Conservation (phyloP, 2,888 invertebrate species). For the Lepidocyrtinus sp. region DNA sequence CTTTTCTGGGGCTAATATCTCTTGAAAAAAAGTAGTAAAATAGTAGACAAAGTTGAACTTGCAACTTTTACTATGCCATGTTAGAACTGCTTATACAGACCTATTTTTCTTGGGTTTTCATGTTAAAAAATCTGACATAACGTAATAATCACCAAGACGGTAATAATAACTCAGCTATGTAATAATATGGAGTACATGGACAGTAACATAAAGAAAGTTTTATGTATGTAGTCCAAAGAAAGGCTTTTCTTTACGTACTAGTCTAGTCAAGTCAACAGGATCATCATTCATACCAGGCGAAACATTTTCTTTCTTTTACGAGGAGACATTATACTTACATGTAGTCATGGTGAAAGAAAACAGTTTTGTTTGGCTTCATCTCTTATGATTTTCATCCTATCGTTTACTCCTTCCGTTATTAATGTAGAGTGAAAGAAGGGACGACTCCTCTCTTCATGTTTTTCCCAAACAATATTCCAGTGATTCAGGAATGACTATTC, state of each 20-base stretch:
- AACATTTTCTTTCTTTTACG: too few species aligned
- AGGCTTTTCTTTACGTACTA: not conserved
- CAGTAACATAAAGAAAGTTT: not conserved
- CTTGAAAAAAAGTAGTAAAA: not conserved
- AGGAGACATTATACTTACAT: too few species aligned
- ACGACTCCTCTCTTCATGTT: not conserved
- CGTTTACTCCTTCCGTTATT: not conserved
- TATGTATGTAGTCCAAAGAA: not conserved
- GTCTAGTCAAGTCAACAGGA: not conserved
- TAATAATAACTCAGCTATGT: not conserved
- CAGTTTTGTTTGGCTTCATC: not conserved
- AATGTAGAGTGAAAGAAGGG: not conserved
- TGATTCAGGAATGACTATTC: too few species aligned
- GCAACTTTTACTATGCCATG: not conserved
- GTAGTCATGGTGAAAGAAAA: not conserved
- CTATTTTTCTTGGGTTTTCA: not conserved
- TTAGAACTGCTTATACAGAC: not conserved
- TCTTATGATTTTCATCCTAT: not conserved
- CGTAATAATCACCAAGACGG: not conserved
- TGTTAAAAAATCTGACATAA: not conserved
- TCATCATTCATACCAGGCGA: not conserved
- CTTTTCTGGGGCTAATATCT: not conserved
- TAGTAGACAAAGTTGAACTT: not conserved
- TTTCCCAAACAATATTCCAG: too few species aligned
- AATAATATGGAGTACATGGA: not conserved